Base-by-base conservation (phyloP, 2,797 vertebrate genomes). In the Protonibea diacanthus region DNA sequence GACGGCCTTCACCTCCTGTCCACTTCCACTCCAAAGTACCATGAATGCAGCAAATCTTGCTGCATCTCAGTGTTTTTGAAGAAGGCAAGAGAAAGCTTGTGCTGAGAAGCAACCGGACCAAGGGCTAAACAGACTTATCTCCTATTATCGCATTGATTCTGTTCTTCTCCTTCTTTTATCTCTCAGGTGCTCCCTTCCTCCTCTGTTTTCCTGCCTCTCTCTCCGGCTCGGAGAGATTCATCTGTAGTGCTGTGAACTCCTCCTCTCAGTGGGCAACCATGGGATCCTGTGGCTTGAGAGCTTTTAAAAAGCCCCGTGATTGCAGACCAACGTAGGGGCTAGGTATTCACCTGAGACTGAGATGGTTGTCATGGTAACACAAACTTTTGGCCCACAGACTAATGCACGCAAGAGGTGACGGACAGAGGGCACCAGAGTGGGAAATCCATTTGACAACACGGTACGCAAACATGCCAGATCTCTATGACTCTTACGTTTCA, bases 281-380 rank as follows among this genome's bases (percentile, higher is more conserved):
- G 78, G 85, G 90, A 87, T 91, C 88, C 86, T 82, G 62, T 73
- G 82, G 69, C 89, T 9, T 85, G 86, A 90, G 84, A 89, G 88
- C 83, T 89, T 88, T 89, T 89, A 73, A 91, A 33, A 92, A 88
- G 86, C 85, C 71, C 66, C 25, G 71, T 81, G 91, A 92, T 90
- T 89, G 82, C 89, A 81, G 88, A 91, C 90, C 86, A 74, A 89
- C 81, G 85, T 47, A 13, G 57, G 71, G 8, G 74, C 76, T 69
- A 80, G 80, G 84, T 79, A 83, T 88, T 72, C 91, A 86, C 89
- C 91, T 89, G 74, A 83, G 86, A 90, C 59, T 38, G 60, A 80
- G 85, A 70, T 2, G 66, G 91, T 95, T 92, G 86, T 92, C 80
- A 87, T 84, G 88, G 93, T 74, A 91, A 93, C 88, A 40, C 75